phyloP scores from a whole-genome alignment of 2,797 vertebrate species.

The Alauda arvensis region DNA sequence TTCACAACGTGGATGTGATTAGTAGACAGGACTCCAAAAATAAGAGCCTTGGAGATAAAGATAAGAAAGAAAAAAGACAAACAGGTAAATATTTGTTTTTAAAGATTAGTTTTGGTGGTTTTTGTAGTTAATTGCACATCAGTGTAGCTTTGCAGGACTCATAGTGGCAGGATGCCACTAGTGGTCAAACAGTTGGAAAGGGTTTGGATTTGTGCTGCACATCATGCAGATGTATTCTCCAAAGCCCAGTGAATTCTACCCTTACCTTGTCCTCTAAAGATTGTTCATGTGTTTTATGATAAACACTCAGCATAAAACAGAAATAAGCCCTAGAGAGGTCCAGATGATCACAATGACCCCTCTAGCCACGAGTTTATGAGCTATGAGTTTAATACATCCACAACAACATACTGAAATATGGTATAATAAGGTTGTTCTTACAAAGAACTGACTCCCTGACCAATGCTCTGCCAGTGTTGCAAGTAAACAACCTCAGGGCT shows the following conservation, averaged over 20 bases:
- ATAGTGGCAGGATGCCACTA: neutral
- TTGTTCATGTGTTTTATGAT: neutral
- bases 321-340: neutral
- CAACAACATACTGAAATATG: neutral
- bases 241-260: neutral
- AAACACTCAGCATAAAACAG: neutral
- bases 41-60: neutral
- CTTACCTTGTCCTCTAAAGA: neutral
- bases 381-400: neutral
- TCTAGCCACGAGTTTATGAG: neutral
- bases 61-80: neutral
- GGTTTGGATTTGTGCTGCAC: neutral
- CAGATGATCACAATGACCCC: neutral
- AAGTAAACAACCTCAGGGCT: neutral
- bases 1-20: neutral
- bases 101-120: fast-evolving
- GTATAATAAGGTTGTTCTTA: neutral
- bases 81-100: neutral
- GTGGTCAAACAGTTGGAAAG: neutral
- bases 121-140: neutral
- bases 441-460: neutral
- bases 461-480: neutral
- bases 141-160: neutral
- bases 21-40: neutral
- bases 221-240: neutral